phyloP scores from a whole-genome alignment of 2,888 invertebrate species.

The Volucella bombylans region DNA sequence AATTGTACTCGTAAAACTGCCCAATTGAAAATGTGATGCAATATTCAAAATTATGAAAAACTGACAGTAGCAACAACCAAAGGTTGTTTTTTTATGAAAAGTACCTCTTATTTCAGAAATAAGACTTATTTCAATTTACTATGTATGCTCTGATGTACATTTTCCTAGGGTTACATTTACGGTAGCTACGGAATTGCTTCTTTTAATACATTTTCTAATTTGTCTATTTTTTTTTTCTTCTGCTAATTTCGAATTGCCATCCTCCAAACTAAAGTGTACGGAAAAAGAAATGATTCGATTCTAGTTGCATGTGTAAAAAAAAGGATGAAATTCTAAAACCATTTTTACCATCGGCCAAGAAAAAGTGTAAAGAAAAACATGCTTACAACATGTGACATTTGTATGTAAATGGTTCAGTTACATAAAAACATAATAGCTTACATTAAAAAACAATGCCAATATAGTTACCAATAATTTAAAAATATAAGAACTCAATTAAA shows the following conservation, averaged over 20 bases:
- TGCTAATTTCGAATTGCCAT: neutral
- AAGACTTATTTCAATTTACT: too few species aligned
- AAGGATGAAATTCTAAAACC: neutral
- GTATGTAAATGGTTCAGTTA: conserved; percentile 27
- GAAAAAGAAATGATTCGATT: too few species aligned
- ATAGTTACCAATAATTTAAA: conserved; percentile 19
- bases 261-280: neutral
- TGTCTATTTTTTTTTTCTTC: neutral
- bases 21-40: too few species aligned
- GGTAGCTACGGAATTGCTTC: too few species aligned
- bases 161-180: too few species aligned
- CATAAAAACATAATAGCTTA: conserved; percentile 24
- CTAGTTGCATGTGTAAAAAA: conserved; percentile 43
- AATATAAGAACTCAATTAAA: conserved; percentile 5
- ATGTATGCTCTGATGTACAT: too few species aligned
- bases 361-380: conserved; percentile 35
- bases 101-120: too few species aligned
- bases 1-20: too few species aligned
- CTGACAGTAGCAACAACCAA: too few species aligned
- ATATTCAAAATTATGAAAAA: too few species aligned
- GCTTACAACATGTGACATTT: conserved; percentile 50
- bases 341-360: conserved; percentile 25
- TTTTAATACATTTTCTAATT: too few species aligned
- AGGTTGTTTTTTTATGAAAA: too few species aligned
- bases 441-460: conserved; percentile 38